Evolutionary conservation across 2,888 invertebrate genomes (phyloP).

Genomic region (Perdita meconis): DNA sequence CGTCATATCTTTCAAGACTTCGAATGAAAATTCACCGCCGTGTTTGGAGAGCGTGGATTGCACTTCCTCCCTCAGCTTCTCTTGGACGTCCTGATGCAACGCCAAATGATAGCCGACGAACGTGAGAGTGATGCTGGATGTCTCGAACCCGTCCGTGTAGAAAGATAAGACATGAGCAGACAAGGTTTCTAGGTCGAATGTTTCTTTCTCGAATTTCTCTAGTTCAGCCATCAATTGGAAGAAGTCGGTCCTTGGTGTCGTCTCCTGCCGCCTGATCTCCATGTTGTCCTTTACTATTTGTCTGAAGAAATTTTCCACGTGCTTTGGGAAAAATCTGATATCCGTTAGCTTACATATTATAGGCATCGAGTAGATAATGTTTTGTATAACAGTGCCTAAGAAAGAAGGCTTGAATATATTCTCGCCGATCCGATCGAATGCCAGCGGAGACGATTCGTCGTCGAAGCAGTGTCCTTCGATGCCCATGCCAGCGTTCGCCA

Average conservation of each 20-base stretch:
- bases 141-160: slow-evolving; percentile 86
- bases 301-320: slow-evolving; percentile 71
- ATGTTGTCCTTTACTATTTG: slow-evolving; percentile 66
- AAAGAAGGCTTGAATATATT: slow-evolving; percentile 67
- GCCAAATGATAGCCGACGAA: slow-evolving; percentile 85
- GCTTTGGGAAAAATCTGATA: slow-evolving; percentile 55
- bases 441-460: slow-evolving; percentile 46
- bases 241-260: slow-evolving; percentile 83
- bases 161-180: slow-evolving; percentile 85
- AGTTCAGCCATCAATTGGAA: slow-evolving; percentile 83
- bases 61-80: slow-evolving; percentile 84
- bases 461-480: slow-evolving; percentile 75
- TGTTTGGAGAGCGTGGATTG: slow-evolving; percentile 74
- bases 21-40: slow-evolving; percentile 83
- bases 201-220: slow-evolving; percentile 60
- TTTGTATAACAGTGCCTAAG: slow-evolving; percentile 7
- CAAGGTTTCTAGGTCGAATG: slow-evolving; percentile 78
- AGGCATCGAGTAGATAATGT: slow-evolving; percentile 58
- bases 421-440: slow-evolving; percentile 54
- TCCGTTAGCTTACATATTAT: slow-evolving; percentile 43
- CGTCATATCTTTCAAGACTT: slow-evolving; percentile 84
- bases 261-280: slow-evolving; percentile 68
- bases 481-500: slow-evolving; percentile 71
- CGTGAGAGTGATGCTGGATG: slow-evolving; percentile 84
- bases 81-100: slow-evolving; percentile 83